Conservation (phyloP, 1,140 invertebrate species). For the Bombus breviceps region DNA sequence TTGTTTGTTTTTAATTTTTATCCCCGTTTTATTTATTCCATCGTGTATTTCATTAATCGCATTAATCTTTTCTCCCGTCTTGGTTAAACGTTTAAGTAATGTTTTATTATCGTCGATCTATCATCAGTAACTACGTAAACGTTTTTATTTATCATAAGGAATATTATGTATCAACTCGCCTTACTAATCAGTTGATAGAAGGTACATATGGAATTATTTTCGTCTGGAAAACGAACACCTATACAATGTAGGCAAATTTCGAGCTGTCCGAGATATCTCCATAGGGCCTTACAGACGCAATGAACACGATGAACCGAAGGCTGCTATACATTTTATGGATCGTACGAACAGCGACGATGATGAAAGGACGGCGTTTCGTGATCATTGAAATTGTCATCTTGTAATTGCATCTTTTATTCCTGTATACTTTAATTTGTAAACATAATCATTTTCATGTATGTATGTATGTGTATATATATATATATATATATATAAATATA, state of each 20-base stretch:
- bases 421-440: background rate
- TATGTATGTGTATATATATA: background rate
- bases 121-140: background rate
- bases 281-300: slow-evolving; percentile 89
- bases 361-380: slow-evolving; percentile 22
- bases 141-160: slow-evolving; percentile 6
- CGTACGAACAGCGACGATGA: slow-evolving; percentile 18
- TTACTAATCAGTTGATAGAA: slow-evolving; percentile 70
- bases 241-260: slow-evolving; percentile 97
- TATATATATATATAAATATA: background rate
- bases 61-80: background rate
- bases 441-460: background rate
- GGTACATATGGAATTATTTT: slow-evolving; percentile 97
- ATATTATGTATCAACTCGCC: slow-evolving; percentile 38
- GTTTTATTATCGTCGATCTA: background rate
- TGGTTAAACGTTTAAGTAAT: background rate
- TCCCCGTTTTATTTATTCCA: slow-evolving; percentile 16
- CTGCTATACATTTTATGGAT: slow-evolving; percentile 50
- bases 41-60: background rate
- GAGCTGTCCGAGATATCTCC: slow-evolving; percentile 91
- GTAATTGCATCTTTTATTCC: slow-evolving; percentile 22
- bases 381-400: slow-evolving; percentile 60
- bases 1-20: slow-evolving; percentile 32
- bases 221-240: slow-evolving; percentile 96
- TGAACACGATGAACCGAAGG: slow-evolving; percentile 75